These are phyloP conservation scores for Conistra vaccinii DNA, from an alignment of 2,888 invertebrate species.

Conservation along the genomic window DNA sequence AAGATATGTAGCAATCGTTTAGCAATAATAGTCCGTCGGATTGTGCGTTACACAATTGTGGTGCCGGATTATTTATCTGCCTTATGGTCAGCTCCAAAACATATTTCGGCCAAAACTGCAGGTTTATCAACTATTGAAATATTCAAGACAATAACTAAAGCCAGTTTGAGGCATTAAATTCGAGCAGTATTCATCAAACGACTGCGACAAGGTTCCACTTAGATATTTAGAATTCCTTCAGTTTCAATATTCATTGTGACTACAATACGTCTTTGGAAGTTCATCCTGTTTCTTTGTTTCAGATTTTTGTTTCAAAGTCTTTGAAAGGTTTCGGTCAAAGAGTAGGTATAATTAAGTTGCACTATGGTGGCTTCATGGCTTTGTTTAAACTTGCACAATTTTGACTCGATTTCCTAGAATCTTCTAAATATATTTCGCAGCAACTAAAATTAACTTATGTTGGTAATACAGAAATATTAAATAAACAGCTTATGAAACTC, in stretches of 20 bases:
- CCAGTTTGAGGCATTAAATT: constrained; percentile 28
- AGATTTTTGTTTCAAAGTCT: constrained; percentile 42
- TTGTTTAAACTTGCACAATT: constrained; percentile 15
- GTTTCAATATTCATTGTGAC: constrained; percentile 48
- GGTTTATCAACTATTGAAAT: constrained; percentile 14
- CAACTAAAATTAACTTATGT: background rate
- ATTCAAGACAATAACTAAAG: constrained; percentile 28
- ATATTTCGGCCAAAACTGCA: no score
- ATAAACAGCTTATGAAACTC: background rate
- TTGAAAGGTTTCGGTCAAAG: constrained; percentile 24
- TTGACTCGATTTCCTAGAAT: background rate
- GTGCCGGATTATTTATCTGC: no score
- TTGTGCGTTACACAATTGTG: no score
- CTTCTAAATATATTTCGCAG: background rate
- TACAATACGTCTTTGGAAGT: constrained; percentile 36
- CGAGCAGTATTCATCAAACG: constrained; percentile 27
- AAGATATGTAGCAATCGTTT: no score
- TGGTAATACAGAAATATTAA: background rate
- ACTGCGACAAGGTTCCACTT: constrained; percentile 20
- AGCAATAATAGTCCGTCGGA: no score
- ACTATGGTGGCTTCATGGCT: background rate
- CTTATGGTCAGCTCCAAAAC: no score
- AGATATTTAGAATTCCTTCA: constrained; percentile 47
- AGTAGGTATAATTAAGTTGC: constrained; percentile 25
- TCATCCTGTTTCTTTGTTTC: constrained; percentile 45